Evolutionary conservation across 2,797 vertebrate genomes (phyloP), one percentile per base, ranked within the genome.

Genomic region (Malurus leucopterus): DNA sequence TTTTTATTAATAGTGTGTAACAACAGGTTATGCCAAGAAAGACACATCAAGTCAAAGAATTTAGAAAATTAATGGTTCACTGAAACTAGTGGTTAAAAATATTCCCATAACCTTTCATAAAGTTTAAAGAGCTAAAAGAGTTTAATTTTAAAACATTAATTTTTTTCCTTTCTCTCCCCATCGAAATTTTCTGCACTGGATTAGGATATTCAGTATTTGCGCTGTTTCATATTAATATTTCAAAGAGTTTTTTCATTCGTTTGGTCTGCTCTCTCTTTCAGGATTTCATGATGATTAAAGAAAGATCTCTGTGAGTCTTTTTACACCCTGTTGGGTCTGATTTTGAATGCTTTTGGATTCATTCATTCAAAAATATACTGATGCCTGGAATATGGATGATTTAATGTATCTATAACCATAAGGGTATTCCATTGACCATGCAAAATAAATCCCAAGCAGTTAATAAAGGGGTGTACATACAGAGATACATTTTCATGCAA

Each of bases 1-100:
- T 74, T 57, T 90, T 84, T 86, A 76, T 59, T 62, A 92, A 91
- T 83, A 79, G 40, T 15, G 40, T 90, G 36, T 80, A 89, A 87
- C n/a, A 84, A 72, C 40, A 73, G 72, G 71, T 88, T 61, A 90
- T 86, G 46, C 53, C 43, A 73, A 79, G 53, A 86, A 94, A 79
- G 58, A 84, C 36, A 27, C 38, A 46, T 82, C 41, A 81, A 80
- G 38, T 36, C 24, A 84, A 75, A 40, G 38, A 84, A 72, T 72
- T 86, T 58, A 32, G n/a, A 68, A 91, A 88, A 73, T 41, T 76
- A 79, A 80, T 57, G n/a, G 53, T 88, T 88, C 53, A n/a, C 26
- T 71, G 36, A 68, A 71, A 68, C 2, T 8, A 44, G 14, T 34
- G 7, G 22, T 61, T 76, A 63, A 86, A 91, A 91, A 79, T 70